Base-by-base conservation (phyloP, 2,797 vertebrate genomes). In the Leuciscus waleckii region DNA sequence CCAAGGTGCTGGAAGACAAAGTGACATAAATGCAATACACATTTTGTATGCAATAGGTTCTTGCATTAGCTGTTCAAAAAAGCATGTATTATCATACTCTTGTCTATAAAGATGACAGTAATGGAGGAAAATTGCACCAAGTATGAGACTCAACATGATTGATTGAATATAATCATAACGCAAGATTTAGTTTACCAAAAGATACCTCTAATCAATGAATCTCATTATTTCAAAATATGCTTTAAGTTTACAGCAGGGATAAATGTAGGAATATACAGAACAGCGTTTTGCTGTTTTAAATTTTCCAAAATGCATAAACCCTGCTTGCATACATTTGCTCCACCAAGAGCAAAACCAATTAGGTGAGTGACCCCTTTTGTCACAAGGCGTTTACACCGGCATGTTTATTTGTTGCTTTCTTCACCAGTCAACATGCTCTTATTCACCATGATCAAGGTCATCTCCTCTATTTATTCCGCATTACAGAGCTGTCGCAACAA, bases 371-470 rank as follows among this genome's bases (percentile, higher is more conserved):
- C 81, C 81, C 71, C 61, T 58, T 79, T 84, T 84, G 86, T 84
- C 82, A 79, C 68, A 56, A 79, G 35, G 43, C 2, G n/a, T 70
- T 78, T 84, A 56, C 39, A 43, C 14, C 51, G 29, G 75, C 83
- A 51, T 76, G 65, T 58, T 81, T 69, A 79, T 49, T 69, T 82
- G 79, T 79, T 83, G 23, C 65, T 58, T 74, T 79, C 81, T 86
- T 78, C 71, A 79, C 41, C 65, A 73, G 63, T 81, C 58, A 76
- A 61, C 68, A 35, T 81, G 51, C 74, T 79, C 58, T 85, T 82
- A 85, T 87, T 82, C 86, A 76, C 29, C 29, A 65, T 46, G 79
- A 85, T 89, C 88, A 89, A 89, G 88, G 88, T 89, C 83, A 89
- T 70, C 65, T 74, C 77, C 82, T 87, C 67, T 83, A 77, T 86